Conservation (phyloP, 2,113 vertebrate species). For the Baryphthengus martii region DNA sequence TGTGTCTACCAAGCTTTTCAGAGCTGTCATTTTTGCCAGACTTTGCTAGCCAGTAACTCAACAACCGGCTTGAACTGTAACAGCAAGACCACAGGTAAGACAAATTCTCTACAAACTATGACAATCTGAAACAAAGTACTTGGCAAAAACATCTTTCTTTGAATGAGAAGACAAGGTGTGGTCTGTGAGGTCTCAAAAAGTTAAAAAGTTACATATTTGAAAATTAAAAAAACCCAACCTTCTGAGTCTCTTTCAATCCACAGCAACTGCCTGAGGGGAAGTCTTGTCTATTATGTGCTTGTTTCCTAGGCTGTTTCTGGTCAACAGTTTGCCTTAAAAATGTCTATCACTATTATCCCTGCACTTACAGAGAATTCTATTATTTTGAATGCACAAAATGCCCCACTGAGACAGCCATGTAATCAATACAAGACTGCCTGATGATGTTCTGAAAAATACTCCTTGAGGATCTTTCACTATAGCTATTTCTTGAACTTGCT, state of each 20-base stretch:
- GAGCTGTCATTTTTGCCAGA: not conserved
- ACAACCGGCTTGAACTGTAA: not conserved
- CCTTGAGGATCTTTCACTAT: not conserved
- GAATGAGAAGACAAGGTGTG: not conserved
- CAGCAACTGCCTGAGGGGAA: not conserved
- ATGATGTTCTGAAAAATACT: conserved; percentile 2
- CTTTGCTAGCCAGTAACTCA: not conserved
- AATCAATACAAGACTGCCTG: not conserved
- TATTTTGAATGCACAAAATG: conserved; percentile 4
- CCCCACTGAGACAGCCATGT: not conserved
- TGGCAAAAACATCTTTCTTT: not conserved
- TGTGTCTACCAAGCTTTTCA: not conserved
- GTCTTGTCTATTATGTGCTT: not conserved
- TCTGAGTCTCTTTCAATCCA: not conserved
- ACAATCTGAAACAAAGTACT: not conserved
- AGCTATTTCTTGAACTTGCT: not conserved
- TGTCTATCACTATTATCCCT: not conserved
- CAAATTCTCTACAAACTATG: not conserved
- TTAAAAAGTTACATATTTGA: not conserved
- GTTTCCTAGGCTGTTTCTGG: not conserved
- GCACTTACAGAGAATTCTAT: not conserved
- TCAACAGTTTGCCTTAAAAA: conserved; percentile 21
- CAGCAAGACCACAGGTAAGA: not conserved
- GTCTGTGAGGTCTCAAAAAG: not conserved
- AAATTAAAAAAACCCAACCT: not conserved